Evolutionary conservation across 2,113 vertebrate genomes (phyloP), one percentile per base, ranked within the genome.

Genomic region (Danio rerio): DNA sequence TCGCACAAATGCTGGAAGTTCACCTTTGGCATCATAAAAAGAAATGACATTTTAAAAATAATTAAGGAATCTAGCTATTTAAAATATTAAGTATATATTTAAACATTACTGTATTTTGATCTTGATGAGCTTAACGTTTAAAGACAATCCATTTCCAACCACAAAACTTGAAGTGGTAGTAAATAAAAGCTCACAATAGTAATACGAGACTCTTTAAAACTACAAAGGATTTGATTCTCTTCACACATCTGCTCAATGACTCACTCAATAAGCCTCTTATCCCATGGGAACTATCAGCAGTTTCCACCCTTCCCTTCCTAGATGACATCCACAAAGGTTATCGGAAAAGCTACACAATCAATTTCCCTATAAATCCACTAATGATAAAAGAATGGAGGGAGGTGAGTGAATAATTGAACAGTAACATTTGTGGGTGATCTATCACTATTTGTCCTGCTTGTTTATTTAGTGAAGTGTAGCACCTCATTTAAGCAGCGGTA

Each of bases 191-290:
- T 11, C 20, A 49, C 15, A 47, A 12, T 50, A 21, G 12, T 15
- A 76, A 47, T 74, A 42, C 13, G 40, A 12, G 55, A 18, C 8
- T 42, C 21, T 12, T 45, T 9, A 2, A 47, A 47, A 68, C 55
- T 66, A 66, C n/a, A 5, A 21, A 52, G 45, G 69, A 62, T 62
- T 61, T 62, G n/a, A 21, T 47, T 62, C 50, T 49, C 42, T 40
- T 61, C 47, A 61, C 13, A 42, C 50, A 18, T 79, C 49, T 78
- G 52, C 69, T 78, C 10, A 56, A 55, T 83, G 84, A 89, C 63
- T 89, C 78, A 89, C 20, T 74, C 15, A n/a, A 42, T 81, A 72
- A 82, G 85, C 86, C 83, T 88, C 88, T 90, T 90, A 91, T 56
- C 63, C 20, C 62, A 78, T 52, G 72, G 53, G 73, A 84, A 81